phyloP scores from a whole-genome alignment of 2,113 vertebrate genomes.

The Mobula hypostoma region DNA sequence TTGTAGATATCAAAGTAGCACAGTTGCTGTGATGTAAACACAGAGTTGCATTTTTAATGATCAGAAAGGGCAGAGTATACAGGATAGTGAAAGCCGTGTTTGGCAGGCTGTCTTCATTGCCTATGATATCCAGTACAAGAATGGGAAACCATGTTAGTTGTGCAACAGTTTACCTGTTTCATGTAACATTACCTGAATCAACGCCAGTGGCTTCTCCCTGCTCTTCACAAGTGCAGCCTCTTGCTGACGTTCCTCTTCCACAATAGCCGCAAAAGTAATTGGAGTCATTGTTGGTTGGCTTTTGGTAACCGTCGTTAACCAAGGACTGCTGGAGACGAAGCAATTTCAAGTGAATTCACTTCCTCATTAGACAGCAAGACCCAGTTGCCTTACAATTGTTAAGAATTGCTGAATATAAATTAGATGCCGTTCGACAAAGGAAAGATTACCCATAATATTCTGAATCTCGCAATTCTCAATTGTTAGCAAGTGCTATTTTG shows the following conservation, averaged over 20 bases:
- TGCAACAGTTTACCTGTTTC: neutral
- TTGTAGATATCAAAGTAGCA: no score
- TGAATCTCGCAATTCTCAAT: neutral
- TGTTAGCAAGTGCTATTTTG: neutral
- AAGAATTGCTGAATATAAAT: neutral
- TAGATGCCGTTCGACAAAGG: conserved; percentile 39
- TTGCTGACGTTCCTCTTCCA: conserved; percentile 88
- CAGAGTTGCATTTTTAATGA: no score
- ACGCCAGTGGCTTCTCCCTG: conserved; percentile 87
- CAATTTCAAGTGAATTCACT: neutral
- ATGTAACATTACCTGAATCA: conserved; percentile 77
- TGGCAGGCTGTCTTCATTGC: no score
- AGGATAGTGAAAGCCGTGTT: no score
- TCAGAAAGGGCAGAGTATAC: no score
- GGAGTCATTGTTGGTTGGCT: conserved; percentile 56
- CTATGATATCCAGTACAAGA: no score
- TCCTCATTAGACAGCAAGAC: neutral
- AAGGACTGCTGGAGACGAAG: conserved; percentile 63
- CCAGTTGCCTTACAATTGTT: neutral
- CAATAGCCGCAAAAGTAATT: conserved; percentile 83
- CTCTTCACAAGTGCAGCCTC: conserved; percentile 88
- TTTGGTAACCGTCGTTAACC: conserved; percentile 64
- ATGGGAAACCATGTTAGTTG: no score
- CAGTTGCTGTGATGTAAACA: no score
- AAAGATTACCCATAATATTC: conserved; percentile 13